Conservation (phyloP, 2,797 vertebrate species). For the Smutsia gigantea region DNA sequence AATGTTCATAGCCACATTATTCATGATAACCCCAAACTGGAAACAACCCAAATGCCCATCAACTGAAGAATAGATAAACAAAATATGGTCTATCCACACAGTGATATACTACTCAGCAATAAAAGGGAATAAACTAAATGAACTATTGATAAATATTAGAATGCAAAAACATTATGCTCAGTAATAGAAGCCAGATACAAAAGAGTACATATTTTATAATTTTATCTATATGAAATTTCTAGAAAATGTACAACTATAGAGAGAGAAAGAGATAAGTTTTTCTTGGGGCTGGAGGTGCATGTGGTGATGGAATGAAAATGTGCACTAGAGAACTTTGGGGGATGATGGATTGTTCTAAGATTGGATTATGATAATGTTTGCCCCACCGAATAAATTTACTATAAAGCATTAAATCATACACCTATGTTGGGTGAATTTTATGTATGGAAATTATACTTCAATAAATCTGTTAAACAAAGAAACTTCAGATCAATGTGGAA, state of each 20-base stretch:
- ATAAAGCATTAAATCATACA: constrained; percentile 5
- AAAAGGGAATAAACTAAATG: neutral
- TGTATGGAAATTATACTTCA: neutral
- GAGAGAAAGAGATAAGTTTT: neutral
- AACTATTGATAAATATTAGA: neutral
- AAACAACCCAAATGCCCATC: too few relatives aligned
- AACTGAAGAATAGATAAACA: neutral
- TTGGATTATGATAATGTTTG: neutral
- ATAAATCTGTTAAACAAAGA: neutral
- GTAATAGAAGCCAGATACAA: neutral
- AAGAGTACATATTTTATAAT: neutral
- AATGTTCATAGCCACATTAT: neutral
- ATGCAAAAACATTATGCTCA: neutral
- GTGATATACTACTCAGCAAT: neutral
- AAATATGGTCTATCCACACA: neutral
- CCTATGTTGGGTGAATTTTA: neutral
- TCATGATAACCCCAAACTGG: too few relatives aligned
- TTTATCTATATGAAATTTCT: neutral
- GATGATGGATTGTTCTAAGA: neutral
- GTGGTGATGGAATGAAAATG: neutral
- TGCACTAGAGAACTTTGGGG: neutral
- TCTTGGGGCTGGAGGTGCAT: neutral
- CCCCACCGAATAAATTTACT: neutral
- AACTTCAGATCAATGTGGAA: neutral
- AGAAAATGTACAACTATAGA: neutral